These are phyloP conservation scores for Melanotaenia boesemani DNA, from an alignment of 2,797 vertebrate species.

Conservation along the genomic window DNA sequence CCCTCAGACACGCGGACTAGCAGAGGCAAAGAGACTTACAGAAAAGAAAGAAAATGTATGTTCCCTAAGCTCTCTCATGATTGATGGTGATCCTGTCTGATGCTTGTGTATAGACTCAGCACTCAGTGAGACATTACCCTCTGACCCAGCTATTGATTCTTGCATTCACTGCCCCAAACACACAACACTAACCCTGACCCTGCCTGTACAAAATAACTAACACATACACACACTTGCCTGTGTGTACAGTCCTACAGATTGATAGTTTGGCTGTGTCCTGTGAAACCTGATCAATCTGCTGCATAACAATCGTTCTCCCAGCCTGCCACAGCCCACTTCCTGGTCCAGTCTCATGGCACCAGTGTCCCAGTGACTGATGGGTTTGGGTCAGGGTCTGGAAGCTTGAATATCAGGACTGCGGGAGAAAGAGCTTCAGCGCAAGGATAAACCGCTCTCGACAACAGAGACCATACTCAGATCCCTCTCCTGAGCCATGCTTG, in stretches of 20 bases:
- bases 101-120: slow-evolving; percentile 81
- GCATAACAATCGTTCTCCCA: slow-evolving; percentile 68
- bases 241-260: slow-evolving; percentile 71
- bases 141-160: slow-evolving; percentile 81
- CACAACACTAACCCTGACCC: slow-evolving; percentile 68
- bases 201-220: slow-evolving; percentile 28
- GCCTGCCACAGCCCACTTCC: slow-evolving; percentile 64
- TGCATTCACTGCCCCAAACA: slow-evolving; percentile 67
- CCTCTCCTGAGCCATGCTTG: slow-evolving; percentile 65
- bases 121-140: slow-evolving; percentile 83
- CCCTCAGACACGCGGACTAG: slow-evolving; percentile 58
- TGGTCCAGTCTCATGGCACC: slow-evolving; percentile 65
- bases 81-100: slow-evolving; percentile 81
- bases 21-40: slow-evolving; percentile 53
- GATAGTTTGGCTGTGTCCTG: slow-evolving; percentile 68
- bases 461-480: slow-evolving; percentile 70
- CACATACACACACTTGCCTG: slow-evolving; percentile 19
- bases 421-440: slow-evolving; percentile 48
- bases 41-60: slow-evolving; percentile 63
- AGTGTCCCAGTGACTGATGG: slow-evolving; percentile 73
- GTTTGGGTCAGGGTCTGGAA: slow-evolving; percentile 72
- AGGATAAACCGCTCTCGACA: slow-evolving; percentile 51
- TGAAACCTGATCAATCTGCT: slow-evolving; percentile 77
- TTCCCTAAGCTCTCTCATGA: slow-evolving; percentile 75
- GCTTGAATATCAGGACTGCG: slow-evolving; percentile 66